These are phyloP conservation scores for Salvelinus alpinus DNA, from an alignment of 2,113 vertebrate genomes.

Conservation along the genomic window DNA sequence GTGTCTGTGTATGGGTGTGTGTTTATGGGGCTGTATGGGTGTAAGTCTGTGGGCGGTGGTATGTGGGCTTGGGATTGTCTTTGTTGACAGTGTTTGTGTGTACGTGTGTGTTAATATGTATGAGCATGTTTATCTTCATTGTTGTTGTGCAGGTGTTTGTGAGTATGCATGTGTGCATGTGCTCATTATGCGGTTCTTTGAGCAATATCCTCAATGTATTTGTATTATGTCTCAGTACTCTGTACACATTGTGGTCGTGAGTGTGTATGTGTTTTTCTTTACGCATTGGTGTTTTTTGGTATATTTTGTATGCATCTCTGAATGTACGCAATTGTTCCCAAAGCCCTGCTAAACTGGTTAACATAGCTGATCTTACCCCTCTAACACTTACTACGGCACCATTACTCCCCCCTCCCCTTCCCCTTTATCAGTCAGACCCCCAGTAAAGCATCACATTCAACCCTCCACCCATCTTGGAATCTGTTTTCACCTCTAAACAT, in stretches of 20 bases:
- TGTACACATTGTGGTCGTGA: background rate
- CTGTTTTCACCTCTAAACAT: constrained; percentile 47
- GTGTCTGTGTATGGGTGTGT: no score
- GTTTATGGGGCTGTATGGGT: no score
- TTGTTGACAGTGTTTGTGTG: no score
- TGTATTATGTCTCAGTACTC: background rate
- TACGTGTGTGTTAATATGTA: no score
- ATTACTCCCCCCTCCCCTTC: constrained; percentile 11
- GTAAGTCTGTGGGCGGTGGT: no score
- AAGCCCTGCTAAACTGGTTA: constrained; percentile 25
- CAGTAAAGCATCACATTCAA: constrained; percentile 35
- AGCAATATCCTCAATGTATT: no score
- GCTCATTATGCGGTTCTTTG: no score
- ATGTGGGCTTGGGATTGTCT: no score
- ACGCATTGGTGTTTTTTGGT: background rate
- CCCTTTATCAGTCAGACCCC: constrained; percentile 6
- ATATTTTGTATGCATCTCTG: background rate
- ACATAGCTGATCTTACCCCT: constrained; percentile 29
- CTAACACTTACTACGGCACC: background rate
- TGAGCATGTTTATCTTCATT: no score
- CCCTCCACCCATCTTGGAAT: constrained; percentile 10
- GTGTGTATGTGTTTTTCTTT: background rate
- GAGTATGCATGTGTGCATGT: no score
- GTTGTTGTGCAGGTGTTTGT: no score
- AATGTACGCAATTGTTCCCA: background rate